These are phyloP conservation scores for Mechanitis mazaeus DNA, from an alignment of 2,888 invertebrate species.

Conservation along the genomic window DNA sequence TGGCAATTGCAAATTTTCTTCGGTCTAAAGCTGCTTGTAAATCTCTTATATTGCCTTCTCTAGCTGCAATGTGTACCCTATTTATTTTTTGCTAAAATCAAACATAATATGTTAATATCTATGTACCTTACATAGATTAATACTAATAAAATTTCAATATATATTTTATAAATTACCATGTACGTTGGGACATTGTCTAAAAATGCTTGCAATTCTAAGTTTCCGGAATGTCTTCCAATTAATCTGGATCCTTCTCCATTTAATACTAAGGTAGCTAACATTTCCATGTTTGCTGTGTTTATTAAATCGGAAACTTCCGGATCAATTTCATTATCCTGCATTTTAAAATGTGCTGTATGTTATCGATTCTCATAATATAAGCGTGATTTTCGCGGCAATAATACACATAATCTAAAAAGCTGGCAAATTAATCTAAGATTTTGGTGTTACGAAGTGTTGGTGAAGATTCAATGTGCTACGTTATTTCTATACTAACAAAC, in stretches of 20 bases:
- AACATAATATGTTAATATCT: conserved; percentile 7
- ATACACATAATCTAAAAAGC: conserved; percentile 64
- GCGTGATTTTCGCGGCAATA: conserved; percentile 47
- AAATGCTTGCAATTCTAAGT: conserved; percentile 90
- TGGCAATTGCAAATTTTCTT: conserved; percentile 92
- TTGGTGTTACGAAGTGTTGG: conserved; percentile 60
- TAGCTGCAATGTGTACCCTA: conserved; percentile 89
- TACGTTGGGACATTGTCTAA: conserved; percentile 91
- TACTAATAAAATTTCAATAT: no score
- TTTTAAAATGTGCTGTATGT: conserved; percentile 8
- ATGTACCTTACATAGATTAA: no score
- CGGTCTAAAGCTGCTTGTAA: conserved; percentile 91
- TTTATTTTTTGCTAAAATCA: conserved; percentile 88
- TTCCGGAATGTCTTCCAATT: conserved; percentile 81
- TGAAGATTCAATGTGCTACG: conserved; percentile 66
- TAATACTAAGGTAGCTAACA: conserved; percentile 90
- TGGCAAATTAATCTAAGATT: conserved; percentile 68
- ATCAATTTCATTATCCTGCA: conserved; percentile 75
- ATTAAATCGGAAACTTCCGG: conserved; percentile 81
- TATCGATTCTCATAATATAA: background rate
- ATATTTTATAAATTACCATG: conserved; percentile 78
- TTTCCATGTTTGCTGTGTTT: conserved; percentile 89
- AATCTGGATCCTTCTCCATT: conserved; percentile 91
- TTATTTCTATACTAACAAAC: conserved; percentile 67
- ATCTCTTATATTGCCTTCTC: conserved; percentile 88